phyloP scores from a whole-genome alignment of 2,888 invertebrate genomes.

The Netelia melanura region DNA sequence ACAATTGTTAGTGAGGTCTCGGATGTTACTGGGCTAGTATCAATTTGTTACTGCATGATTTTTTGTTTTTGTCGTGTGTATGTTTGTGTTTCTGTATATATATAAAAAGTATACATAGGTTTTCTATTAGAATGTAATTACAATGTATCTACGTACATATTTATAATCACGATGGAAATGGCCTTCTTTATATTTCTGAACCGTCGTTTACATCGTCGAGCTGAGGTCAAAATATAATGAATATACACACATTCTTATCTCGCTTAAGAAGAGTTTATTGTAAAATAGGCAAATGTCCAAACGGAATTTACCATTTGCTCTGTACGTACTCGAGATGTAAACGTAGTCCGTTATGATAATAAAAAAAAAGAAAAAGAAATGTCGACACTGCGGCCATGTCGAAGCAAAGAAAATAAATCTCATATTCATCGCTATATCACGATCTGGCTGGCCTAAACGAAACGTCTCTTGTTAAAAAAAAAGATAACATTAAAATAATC shows the following conservation, averaged over 20 bases:
- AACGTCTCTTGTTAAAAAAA: conserved; percentile 32
- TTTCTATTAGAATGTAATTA: conserved; percentile 75
- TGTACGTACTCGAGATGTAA: conserved; percentile 34
- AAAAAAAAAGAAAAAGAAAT: conserved; percentile 54
- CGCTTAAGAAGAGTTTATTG: not conserved
- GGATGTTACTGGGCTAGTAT: conserved; percentile 67
- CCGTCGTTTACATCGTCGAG: conserved; percentile 34
- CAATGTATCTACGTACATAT: conserved; percentile 77
- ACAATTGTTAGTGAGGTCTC: conserved; percentile 71
- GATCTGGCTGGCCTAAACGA: conserved; percentile 36
- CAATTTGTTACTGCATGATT: conserved; percentile 61
- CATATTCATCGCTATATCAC: conserved; percentile 48
- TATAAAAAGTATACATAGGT: conserved; percentile 76
- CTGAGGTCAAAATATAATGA: conserved; percentile 18
- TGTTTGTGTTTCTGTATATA: conserved; percentile 72
- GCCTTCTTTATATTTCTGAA: conserved; percentile 61
- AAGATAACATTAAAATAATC: not conserved
- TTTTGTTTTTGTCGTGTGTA: conserved; percentile 59
- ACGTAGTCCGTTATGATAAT: conserved; percentile 39
- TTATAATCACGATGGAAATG: conserved; percentile 75
- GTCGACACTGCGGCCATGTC: conserved; percentile 39
- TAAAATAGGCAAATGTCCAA: conserved; percentile 6
- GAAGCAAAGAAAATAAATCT: conserved; percentile 40
- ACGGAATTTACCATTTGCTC: conserved; percentile 17
- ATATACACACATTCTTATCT: conserved; percentile 44